These are phyloP conservation scores for Apteryx mantelli DNA, from an alignment of 2,113 vertebrate species.

Conservation along the genomic window DNA sequence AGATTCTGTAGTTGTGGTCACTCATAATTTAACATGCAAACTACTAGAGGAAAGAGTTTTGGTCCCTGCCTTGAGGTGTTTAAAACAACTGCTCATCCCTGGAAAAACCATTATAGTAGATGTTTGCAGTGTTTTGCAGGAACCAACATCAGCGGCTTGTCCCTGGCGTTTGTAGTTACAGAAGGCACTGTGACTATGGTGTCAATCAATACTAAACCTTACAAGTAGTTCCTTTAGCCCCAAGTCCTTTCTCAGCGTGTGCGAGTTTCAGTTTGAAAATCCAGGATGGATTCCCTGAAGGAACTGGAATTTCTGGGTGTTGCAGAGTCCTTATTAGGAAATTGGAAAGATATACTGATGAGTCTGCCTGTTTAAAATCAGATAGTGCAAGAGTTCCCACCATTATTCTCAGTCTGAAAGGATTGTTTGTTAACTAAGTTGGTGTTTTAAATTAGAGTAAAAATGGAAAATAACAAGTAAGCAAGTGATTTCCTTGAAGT, in stretches of 20 bases:
- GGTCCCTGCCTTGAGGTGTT: not conserved
- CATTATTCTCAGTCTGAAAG: constrained; percentile 34
- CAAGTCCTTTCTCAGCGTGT: constrained; percentile 33
- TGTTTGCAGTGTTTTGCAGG: not conserved
- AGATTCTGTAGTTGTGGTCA: constrained; percentile 17
- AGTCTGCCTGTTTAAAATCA: constrained; percentile 69
- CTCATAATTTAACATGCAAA: not conserved
- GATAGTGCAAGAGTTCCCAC: constrained; percentile 57
- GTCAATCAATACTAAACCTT: not conserved
- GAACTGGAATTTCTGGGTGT: constrained; percentile 68
- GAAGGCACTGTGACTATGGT: not conserved
- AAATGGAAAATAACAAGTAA: constrained; percentile 32
- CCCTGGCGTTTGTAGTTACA: not conserved
- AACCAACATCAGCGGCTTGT: not conserved
- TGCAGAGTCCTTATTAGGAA: constrained; percentile 70
- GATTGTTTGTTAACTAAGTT: constrained; percentile 25
- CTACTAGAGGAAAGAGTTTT: not conserved
- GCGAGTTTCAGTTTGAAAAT: constrained; percentile 13
- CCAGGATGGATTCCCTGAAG: constrained; percentile 46
- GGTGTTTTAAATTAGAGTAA: constrained; percentile 48
- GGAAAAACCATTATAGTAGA: not conserved
- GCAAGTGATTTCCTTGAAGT: not conserved
- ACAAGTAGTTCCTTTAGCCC: not conserved
- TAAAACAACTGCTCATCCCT: not conserved
- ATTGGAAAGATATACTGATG: constrained; percentile 52